Evolutionary conservation across 2,888 invertebrate species (phyloP), one percentile per base, ranked within the genome.

Genomic region (Drosophila setosimentum): DNA sequence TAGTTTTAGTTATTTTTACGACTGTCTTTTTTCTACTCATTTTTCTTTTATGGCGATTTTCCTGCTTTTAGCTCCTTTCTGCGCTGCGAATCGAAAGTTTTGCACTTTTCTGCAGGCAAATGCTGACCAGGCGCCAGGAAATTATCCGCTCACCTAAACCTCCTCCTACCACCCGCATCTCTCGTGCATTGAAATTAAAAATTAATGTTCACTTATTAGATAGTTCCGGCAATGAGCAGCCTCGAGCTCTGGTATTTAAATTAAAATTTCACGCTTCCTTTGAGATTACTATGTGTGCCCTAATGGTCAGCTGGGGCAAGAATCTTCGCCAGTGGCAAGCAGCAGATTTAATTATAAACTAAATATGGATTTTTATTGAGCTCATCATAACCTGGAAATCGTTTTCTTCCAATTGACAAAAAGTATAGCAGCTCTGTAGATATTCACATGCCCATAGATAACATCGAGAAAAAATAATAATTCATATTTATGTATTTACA

Each of bases 171-270:
- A 2, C 7, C 16, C 30, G 35, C 55, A 42, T 42, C 45, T 50
- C 13, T 45, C 51, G 42, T 59, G 50, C 63, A 68, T 68, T 62
- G 54, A 85, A 87, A 85, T 85, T 83, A 85, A 83, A 85, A 83
- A 81, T 85, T 69, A 83, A 87, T 68, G 60, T 55, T 59, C 62
- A 73, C 83, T 45, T 85, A 85, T 77, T 70, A 73, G 54, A 66
- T 67, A 67, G 54, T 78, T 79, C 76, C 59, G 78, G 61, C 55
- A 63, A 58, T 59, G 13, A 30, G 74, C 58, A 42, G 59, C 50
- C 27, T 29, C 3, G 45, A 58, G 67, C 62, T 63, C 51, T 33
- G 65, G 59, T 60, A 75, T 48, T 80, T 78, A 64, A 77, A 78
- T 78, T 53, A 67, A 78, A 69, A 70, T 81, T 63, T 24, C 24